Evolutionary conservation across 2,888 invertebrate genomes (phyloP).

Genomic region (Plagiodera versicolora): DNA sequence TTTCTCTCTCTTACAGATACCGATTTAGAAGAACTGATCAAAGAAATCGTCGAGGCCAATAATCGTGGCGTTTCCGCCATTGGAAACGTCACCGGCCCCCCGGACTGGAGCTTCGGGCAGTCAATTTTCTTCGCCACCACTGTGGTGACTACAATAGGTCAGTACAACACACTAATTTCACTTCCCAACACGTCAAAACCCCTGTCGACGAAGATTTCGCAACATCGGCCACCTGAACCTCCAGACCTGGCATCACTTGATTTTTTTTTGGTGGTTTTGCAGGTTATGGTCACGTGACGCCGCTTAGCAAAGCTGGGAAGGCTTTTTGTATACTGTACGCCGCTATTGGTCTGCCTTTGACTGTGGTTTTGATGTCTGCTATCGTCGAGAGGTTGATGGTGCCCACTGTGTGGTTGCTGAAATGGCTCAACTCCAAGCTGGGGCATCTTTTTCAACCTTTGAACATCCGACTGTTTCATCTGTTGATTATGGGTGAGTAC

Average conservation of each 20-base stretch:
- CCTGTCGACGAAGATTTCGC: too few species aligned
- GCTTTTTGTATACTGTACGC: slow-evolving; percentile 87
- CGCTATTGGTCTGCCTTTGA: slow-evolving; percentile 82
- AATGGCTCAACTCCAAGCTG: slow-evolving; percentile 68
- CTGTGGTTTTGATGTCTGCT: slow-evolving; percentile 79
- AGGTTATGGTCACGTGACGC: slow-evolving; percentile 62
- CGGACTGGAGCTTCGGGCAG: slow-evolving; percentile 90
- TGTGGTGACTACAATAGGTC: slow-evolving; percentile 87
- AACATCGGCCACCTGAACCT: too few species aligned
- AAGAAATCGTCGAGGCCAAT: slow-evolving; percentile 72
- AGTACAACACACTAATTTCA: too few species aligned
- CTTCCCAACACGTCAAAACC: too few species aligned
- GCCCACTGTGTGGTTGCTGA: slow-evolving; percentile 72
- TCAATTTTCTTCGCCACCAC: slow-evolving; percentile 87
- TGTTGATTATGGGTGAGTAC: slow-evolving; percentile 65
- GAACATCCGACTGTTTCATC: slow-evolving; percentile 75
- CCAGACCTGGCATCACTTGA: too few species aligned
- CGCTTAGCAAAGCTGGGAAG: slow-evolving; percentile 82
- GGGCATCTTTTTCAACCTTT: slow-evolving; percentile 75
- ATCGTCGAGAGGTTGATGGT: slow-evolving; percentile 78
- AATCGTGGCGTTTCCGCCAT: slow-evolving; percentile 78
- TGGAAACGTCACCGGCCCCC: slow-evolving; percentile 74
- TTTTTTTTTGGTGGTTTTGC: too few species aligned
- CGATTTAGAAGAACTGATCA: slow-evolving; percentile 71
- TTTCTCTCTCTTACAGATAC: slow-evolving; percentile 62